These are phyloP conservation scores for Nycteola revayana DNA, from an alignment of 2,888 invertebrate genomes.

Conservation along the genomic window DNA sequence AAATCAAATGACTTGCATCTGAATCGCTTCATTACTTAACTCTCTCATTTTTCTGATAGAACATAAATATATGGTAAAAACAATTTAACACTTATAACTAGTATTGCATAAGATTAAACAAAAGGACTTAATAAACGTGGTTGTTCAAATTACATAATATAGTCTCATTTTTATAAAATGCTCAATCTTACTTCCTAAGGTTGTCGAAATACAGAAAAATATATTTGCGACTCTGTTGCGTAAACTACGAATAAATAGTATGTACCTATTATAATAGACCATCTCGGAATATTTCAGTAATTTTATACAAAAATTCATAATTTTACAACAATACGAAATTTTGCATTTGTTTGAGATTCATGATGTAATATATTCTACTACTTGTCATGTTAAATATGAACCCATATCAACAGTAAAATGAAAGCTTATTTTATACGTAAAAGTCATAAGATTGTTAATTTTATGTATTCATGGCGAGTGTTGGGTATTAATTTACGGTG, in stretches of 20 bases:
- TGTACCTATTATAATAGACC: conserved; percentile 7
- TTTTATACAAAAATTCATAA: conserved; percentile 18
- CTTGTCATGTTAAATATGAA: conserved; percentile 34
- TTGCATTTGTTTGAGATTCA: conserved; percentile 39
- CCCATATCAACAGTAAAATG: conserved; percentile 17
- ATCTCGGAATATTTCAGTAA: conserved; percentile 21
- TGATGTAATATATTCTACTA: conserved; percentile 27
- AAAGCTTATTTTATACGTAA: conserved; percentile 16
- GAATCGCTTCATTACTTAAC: conserved; percentile 52
- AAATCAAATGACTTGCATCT: conserved; percentile 56
- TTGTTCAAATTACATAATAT: conserved; percentile 53
- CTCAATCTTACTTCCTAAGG: conserved; percentile 37
- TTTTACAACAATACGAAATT: conserved; percentile 22
- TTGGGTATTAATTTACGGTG: too few relatives aligned
- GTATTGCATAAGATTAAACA: conserved; percentile 79
- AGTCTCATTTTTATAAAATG: conserved; percentile 45
- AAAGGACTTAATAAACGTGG: conserved; percentile 55
- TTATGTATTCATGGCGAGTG: too few relatives aligned
- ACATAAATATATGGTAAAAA: conserved; percentile 79
- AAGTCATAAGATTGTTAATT: conserved; percentile 3
- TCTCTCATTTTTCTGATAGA: conserved; percentile 50
- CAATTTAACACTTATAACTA: conserved; percentile 81
- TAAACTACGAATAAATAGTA: conserved; percentile 11
- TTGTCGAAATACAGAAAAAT: conserved; percentile 28
- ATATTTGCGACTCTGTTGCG: conserved; percentile 20